Evolutionary conservation across 2,113 vertebrate species (phyloP).

Genomic region (Sinocyclocheilus anshuiensis): DNA sequence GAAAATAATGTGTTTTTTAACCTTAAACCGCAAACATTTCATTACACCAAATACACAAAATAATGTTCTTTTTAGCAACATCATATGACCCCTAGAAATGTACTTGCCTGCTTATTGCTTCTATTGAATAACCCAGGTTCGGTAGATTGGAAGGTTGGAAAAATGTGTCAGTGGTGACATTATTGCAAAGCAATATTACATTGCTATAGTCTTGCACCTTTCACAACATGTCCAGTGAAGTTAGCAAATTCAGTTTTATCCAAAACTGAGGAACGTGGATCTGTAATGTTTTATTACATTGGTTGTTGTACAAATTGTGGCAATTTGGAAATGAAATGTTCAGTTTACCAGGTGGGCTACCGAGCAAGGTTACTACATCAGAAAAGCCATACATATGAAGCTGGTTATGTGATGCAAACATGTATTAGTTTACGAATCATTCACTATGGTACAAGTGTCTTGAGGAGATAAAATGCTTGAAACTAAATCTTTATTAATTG

Average conservation of each 20-base stretch:
- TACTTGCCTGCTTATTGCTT: background rate
- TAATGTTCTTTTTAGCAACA: no score
- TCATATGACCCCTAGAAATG: background rate
- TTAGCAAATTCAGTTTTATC: no score
- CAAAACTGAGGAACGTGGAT: background rate
- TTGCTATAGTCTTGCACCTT: background rate
- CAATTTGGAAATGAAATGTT: background rate
- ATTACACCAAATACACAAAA: no score
- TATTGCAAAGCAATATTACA: background rate
- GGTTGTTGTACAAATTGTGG: background rate
- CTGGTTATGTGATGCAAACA: background rate
- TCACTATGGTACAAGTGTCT: background rate
- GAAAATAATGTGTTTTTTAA: no score
- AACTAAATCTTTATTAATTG: background rate
- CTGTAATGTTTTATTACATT: background rate
- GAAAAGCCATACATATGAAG: background rate
- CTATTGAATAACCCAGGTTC: background rate
- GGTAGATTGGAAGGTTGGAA: no score
- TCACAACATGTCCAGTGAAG: background rate
- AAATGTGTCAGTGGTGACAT: background rate
- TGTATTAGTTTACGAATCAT: background rate
- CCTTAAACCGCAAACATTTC: no score
- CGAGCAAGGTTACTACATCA: background rate
- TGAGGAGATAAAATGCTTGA: background rate
- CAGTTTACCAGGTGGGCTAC: background rate